Evolutionary conservation across 1,140 invertebrate species (phyloP), one percentile per base, ranked within the genome.

Genomic region (Hypothenemus hampei): DNA sequence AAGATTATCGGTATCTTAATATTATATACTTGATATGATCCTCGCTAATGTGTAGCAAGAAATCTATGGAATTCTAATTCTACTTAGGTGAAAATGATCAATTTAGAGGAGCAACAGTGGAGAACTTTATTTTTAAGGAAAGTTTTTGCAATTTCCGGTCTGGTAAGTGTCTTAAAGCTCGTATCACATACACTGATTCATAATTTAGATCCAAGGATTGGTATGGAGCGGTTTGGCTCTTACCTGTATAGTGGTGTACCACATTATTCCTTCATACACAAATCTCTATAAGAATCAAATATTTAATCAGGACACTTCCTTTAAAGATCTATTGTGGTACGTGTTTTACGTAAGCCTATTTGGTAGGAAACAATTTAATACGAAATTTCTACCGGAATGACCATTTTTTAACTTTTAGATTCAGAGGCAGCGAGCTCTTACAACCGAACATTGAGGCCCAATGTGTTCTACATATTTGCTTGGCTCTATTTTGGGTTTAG

Each of bases 401-500:
- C n/a, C n/a, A n/a, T n/a, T n/a, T 29, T 29, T 29, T 6, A 29
- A 7, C n/a, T 29, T 29, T 29, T 7, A 7, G n/a, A n/a, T 7
- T 29, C 26, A n/a, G 26, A 29, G 26, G 6, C 6, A 29, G 6
- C 26, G 0, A 29, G 6, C 26, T 29, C n/a, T 29, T 29, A 29
- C 26, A 29, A 29, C 26, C 6, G 6, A 16, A 15, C 7, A 37
- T 37, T 8, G 7, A 13, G 7, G n/a, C 35, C 3, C 21, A 11
- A 3, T 22, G 22, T n/a, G 0, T 43, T 43, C 20, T 21, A 43
- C 40, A 21, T 43, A 4, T 15, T 43, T 18, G 5, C 10, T 23
- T 43, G 40, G 40, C 20, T 23, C 13, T 43, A 43, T 23, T n/a
- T 23, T 4, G 40, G 21, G 21, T 3, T 43, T 5, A 43, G 40